phyloP scores from a whole-genome alignment of 2,888 invertebrate genomes.

The Gymnoscelis rufifasciata region DNA sequence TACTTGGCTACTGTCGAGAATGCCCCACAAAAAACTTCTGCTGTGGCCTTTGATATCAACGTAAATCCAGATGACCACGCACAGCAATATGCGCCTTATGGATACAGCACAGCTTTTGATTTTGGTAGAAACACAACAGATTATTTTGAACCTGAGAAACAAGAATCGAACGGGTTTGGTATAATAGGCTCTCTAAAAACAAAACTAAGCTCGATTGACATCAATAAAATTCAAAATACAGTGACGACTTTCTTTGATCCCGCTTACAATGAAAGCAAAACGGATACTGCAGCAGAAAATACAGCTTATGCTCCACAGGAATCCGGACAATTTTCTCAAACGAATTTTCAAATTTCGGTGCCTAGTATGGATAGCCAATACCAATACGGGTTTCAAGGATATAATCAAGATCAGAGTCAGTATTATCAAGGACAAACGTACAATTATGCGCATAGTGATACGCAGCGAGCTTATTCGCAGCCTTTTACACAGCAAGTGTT shows the following conservation, averaged over 20 bases:
- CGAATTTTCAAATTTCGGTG: slow-evolving; percentile 50
- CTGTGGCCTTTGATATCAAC: neutral
- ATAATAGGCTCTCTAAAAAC: slow-evolving; percentile 72
- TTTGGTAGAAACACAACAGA: slow-evolving; percentile 55
- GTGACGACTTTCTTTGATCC: slow-evolving; percentile 74
- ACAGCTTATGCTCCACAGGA: slow-evolving; percentile 29
- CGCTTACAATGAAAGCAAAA: slow-evolving; percentile 51
- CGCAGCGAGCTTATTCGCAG: slow-evolving; percentile 22
- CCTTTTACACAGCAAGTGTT: slow-evolving; percentile 8
- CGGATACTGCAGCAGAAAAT: slow-evolving; percentile 30
- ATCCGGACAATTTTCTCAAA: slow-evolving; percentile 30
- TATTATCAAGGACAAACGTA: slow-evolving; percentile 27
- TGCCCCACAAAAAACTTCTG: neutral
- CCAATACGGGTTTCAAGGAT: slow-evolving; percentile 20
- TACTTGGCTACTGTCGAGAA: neutral
- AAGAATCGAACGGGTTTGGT: slow-evolving; percentile 57
- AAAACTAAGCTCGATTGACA: slow-evolving; percentile 64
- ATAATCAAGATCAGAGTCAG: slow-evolving; percentile 23
- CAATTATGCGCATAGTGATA: slow-evolving; percentile 32
- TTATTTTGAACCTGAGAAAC: slow-evolving; percentile 40
- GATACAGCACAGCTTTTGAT: slow-evolving; percentile 57
- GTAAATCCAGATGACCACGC: neutral
- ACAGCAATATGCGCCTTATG: slow-evolving; percentile 29
- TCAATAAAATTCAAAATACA: slow-evolving; percentile 68
- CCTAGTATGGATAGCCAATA: slow-evolving; percentile 32